Evolutionary conservation across 2,888 invertebrate species (phyloP), one percentile per base, ranked within the genome.

Genomic region (Rugalucina vietnamica): DNA sequence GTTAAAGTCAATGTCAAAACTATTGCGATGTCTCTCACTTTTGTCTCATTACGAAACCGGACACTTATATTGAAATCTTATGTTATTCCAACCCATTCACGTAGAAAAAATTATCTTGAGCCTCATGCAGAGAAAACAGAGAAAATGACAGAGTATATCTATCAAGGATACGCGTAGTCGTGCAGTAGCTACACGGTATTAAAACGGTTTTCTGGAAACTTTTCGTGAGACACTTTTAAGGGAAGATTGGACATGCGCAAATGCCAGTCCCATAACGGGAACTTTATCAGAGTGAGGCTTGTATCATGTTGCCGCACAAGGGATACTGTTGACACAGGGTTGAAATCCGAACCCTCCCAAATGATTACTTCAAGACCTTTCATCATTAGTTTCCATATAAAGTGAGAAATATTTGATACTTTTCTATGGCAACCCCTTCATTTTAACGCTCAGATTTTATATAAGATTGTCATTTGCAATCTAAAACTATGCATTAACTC

Each of bases 361-460:
- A 60, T 60, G 60, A 60, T 60, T 60, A 60, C 60, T 60, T 60
- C 60, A 60, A 60, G 60, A 60, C 60, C 60, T 60, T 60, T 60
- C 8, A 27, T 60, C 60, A 60, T 60, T 60, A 60, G 60, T 5
- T 60, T 27, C 60, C 18, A 27, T 60, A 60, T 60, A 60, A 27
- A 60, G 60, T 60, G 60, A 24, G 60, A 60, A 60, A 60, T 29
- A 60, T 27, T 27, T 60, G 60, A 60, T 60, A 60, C 29, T 29
- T 29, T 18, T 60, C 29, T 60, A 29, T 29, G 14, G 27, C 29
- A 27, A 60, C 27, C 60, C 60, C 24, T 27, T 21, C 60, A 60
- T 60, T 60, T 60, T 29, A 60, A 54, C 3, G 60, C 60, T 60
- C 60, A 18, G 21, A 29, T 60, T 60, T 43, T 43, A 43, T 43